Base-by-base conservation (phyloP, 2,888 invertebrate genomes). In the Priocnemis perturbator region DNA sequence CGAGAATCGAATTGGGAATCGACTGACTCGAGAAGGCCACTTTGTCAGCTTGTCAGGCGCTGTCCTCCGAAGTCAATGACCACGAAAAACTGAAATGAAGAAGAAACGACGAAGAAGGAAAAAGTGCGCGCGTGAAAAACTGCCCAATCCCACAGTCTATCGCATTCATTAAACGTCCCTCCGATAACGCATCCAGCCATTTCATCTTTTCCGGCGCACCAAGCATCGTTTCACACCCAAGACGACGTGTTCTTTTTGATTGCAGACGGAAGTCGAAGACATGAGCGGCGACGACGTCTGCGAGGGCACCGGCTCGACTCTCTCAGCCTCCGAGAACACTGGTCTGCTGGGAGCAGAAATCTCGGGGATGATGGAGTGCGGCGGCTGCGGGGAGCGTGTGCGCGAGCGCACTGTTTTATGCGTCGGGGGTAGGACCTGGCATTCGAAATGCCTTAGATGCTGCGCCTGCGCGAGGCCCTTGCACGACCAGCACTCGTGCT, bases 391-490 rank as follows among this genome's bases (percentile, higher is more conserved):
- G 11, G 86, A 87, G 74, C 83, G 85, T 47, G 86, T 89, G 19
- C 84, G 85, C 50, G 89, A 89, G 57, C 84, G 88, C 3, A 88
- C 86, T 14, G 85, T 89, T 53, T 75, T 89, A 30, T 88, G 88
- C 79, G 98, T 98, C 86, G 96, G 96, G 82, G 97, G 96, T 77
- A 93, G 95, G 86, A 95, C 95, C 85, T 98, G 98, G 97, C 98
- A 98, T 91, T 94, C 96, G 69, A 93, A 93, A 88, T 98, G 98
- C 90, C 92, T 98, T 69, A 93, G 97, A 81, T 98, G 98, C 90
- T 96, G 95, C 90, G 95, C 97, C 69, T 98, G 98, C 90, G 95
- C 96, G 81, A 92, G 95, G 76, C 95, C 95, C 83, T 93, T 98
- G 70, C 97, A 97, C 90, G 92, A 96, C 74, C 97, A 98, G 86